Evolutionary conservation across 2,888 invertebrate species (phyloP).

Genomic region (Chrysolina haemoptera): DNA sequence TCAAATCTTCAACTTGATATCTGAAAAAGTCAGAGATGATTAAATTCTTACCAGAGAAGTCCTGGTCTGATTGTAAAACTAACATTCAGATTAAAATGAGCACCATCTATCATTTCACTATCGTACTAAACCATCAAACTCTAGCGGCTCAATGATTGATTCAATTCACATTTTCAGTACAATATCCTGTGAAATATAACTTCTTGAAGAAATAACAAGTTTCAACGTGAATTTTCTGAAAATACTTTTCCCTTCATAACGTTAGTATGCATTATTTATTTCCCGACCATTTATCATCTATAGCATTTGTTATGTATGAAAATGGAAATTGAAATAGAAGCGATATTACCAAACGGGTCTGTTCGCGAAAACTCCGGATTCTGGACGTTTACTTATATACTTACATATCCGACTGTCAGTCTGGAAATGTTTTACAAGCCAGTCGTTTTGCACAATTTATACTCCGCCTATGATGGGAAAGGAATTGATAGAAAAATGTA

Average conservation of each 20-base stretch:
- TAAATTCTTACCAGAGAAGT: too few species aligned
- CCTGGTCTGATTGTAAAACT: too few species aligned
- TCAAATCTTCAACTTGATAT: too few species aligned
- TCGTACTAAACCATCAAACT: too few species aligned
- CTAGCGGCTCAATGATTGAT: background rate
- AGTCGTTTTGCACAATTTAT: background rate
- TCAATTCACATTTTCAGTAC: background rate
- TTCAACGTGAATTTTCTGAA: background rate
- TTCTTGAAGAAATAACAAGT: background rate
- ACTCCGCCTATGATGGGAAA: background rate
- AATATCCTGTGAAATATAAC: background rate
- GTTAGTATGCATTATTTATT: constrained; percentile 33
- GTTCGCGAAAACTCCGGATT: constrained; percentile 5
- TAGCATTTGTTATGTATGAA: constrained; percentile 40
- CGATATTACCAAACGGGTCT: constrained; percentile 29
- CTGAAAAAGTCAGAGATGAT: too few species aligned
- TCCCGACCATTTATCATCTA: constrained; percentile 32
- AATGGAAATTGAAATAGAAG: constrained; percentile 36
- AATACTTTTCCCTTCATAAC: constrained; percentile 5
- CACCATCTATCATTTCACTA: too few species aligned
- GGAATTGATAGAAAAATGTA: background rate
- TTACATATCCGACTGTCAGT: constrained; percentile 20
- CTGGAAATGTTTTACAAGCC: constrained; percentile 21
- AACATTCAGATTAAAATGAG: too few species aligned
- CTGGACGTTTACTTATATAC: constrained; percentile 18